Evolutionary conservation across 1,140 invertebrate genomes (phyloP), one percentile per base, ranked within the genome.

Genomic region (Drosophila sproati): DNA sequence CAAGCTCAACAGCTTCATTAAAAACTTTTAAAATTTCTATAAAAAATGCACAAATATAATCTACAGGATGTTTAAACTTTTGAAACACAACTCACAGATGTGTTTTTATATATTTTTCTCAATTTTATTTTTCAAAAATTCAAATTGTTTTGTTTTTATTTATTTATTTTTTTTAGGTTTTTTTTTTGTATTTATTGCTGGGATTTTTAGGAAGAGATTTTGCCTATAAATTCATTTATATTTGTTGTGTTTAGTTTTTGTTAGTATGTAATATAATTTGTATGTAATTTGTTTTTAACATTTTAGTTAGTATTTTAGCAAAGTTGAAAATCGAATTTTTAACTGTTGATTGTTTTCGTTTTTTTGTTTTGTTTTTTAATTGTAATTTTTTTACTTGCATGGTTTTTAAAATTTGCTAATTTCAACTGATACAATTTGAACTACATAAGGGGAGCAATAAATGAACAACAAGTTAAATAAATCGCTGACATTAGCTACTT

Each of bases 161-260:
- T 73, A 48, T 67, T 71, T 43, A 10, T 57, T 56, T 78, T 82
- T 60, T 51, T 79, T 88, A 1, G 1, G 20, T 1, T 51, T 73
- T 73, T 77, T 73, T 54, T 67, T 71, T 43, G 10, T 57, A 56
- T 78, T 82, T 60, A 55, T 79, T 88, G 57, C 51, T 62, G 76
- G 69, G 57, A 66, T 68, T 80, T 69, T 73, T 77, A 88, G 82
- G 69, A 88, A 87, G 83, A 88, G 59, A 73, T 80, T 78, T 74
- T 61, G 83, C 43, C 72, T 73, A 64, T 88, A 87, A 87, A 87
- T 88, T 87, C 82, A 61, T 82, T 80, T 60, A n/a, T 39, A 60
- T 57, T 60, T 31, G 6, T 64, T 72, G 10, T 54, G 66, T 71
- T 64, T 61, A 43, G n/a, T 52, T 74, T 70, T 56, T 41, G 37